phyloP scores from a whole-genome alignment of 1,140 invertebrate species.

The Reticulitermes speratus region DNA sequence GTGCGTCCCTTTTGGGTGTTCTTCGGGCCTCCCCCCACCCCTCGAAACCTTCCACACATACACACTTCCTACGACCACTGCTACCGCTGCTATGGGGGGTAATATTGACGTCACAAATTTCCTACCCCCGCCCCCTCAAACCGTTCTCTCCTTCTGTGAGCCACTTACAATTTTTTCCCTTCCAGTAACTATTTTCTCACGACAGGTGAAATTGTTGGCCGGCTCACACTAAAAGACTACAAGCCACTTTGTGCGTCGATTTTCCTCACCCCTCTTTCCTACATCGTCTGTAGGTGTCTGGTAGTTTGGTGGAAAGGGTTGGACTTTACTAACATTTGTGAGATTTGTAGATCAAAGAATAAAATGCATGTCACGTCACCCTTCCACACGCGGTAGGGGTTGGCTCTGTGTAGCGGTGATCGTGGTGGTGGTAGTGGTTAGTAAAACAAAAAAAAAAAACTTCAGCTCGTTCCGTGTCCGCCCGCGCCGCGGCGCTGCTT shows the following conservation, averaged over 20 bases:
- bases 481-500: background rate
- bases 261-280: too few relatives aligned
- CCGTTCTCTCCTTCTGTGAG: background rate
- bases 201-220: background rate
- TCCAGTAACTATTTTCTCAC: background rate
- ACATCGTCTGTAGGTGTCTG: background rate
- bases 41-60: background rate
- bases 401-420: background rate
- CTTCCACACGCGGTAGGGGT: background rate
- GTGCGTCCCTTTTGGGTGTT: background rate
- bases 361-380: background rate
- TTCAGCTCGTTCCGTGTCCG: background rate
- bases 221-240: background rate
- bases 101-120: constrained; percentile 1
- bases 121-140: background rate
- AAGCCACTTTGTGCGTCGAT: background rate
- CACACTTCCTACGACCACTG: background rate
- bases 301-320: background rate
- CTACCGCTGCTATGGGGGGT: background rate
- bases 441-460: background rate
- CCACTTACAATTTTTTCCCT: background rate
- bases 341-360: constrained; percentile 19
- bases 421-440: constrained; percentile 4
- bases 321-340: background rate
- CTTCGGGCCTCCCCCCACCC: background rate